phyloP scores from a whole-genome alignment of 2,888 invertebrate genomes.

The Drepana falcataria region DNA sequence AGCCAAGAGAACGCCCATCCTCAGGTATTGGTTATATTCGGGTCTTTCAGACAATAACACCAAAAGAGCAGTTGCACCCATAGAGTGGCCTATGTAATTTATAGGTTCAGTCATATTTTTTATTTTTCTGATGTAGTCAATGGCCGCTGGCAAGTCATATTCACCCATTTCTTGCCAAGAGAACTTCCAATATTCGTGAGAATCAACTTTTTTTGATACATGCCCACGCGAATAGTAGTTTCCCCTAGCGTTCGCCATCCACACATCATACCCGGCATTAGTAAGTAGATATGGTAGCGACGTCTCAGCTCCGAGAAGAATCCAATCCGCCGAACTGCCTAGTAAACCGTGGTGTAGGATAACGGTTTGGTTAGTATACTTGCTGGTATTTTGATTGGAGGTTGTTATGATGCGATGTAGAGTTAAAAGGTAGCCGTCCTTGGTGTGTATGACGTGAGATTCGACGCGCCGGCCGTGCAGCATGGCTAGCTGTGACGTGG shows the following conservation, averaged over 20 bases:
- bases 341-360: slow-evolving; percentile 58
- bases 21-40: slow-evolving; percentile 43
- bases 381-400: background rate
- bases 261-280: slow-evolving; percentile 79
- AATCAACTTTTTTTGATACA: slow-evolving; percentile 24
- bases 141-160: slow-evolving; percentile 47
- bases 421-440: slow-evolving; percentile 53
- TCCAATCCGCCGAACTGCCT: slow-evolving; percentile 64
- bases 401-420: slow-evolving; percentile 39
- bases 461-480: slow-evolving; percentile 48
- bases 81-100: slow-evolving; percentile 57
- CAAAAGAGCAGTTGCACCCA: slow-evolving; percentile 55
- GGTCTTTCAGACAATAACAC: slow-evolving; percentile 46
- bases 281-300: slow-evolving; percentile 68
- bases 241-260: slow-evolving; percentile 75
- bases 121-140: slow-evolving; percentile 43
- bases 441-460: slow-evolving; percentile 45
- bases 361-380: slow-evolving; percentile 29
- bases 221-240: slow-evolving; percentile 57
- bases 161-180: slow-evolving; percentile 59
- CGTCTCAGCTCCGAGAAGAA: slow-evolving; percentile 48
- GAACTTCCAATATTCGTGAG: slow-evolving; percentile 48
- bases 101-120: slow-evolving; percentile 38
- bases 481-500: slow-evolving; percentile 43
- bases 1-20: slow-evolving; percentile 49